phyloP scores from a whole-genome alignment of 2,888 invertebrate genomes.

The Acanthosepion pharaonis region DNA sequence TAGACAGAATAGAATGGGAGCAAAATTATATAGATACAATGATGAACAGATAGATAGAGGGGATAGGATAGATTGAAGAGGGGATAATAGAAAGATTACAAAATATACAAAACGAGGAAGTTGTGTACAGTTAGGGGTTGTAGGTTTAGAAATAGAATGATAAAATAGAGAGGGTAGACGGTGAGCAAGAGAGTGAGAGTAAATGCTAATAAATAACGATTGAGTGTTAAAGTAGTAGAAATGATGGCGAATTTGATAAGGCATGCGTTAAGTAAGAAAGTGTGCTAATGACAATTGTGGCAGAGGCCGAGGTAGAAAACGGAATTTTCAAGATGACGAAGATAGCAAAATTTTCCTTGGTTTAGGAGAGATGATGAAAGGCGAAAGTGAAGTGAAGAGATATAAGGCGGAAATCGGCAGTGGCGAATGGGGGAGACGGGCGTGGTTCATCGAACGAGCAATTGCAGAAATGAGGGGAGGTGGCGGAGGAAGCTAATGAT shows the following conservation, averaged over 20 bases:
- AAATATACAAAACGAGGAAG: too few species aligned
- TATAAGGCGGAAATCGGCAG: not conserved
- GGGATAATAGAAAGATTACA: not conserved
- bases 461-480: not conserved
- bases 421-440: not conserved
- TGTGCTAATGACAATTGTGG: constrained; percentile 10
- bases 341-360: not conserved
- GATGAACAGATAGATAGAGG: not conserved
- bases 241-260: not conserved
- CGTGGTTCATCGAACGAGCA: constrained; percentile 4
- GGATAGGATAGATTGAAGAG: not conserved
- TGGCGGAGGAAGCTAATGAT: not conserved
- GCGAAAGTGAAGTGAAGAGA: not conserved
- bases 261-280: not conserved
- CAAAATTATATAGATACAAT: too few species aligned
- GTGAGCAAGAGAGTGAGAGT: not conserved
- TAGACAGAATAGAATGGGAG: not conserved
- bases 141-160: not conserved
- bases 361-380: not conserved
- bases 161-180: not conserved
- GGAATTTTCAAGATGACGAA: constrained; percentile 6
- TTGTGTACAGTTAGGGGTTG: too few species aligned
- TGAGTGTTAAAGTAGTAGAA: not conserved
- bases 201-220: not conserved
- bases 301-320: not conserved